Percentiles rank a stretch among this genome's conserved stretches.
Conservation (phyloP, 2,797 vertebrate genomes). For the Scarus forsteni region DNA sequence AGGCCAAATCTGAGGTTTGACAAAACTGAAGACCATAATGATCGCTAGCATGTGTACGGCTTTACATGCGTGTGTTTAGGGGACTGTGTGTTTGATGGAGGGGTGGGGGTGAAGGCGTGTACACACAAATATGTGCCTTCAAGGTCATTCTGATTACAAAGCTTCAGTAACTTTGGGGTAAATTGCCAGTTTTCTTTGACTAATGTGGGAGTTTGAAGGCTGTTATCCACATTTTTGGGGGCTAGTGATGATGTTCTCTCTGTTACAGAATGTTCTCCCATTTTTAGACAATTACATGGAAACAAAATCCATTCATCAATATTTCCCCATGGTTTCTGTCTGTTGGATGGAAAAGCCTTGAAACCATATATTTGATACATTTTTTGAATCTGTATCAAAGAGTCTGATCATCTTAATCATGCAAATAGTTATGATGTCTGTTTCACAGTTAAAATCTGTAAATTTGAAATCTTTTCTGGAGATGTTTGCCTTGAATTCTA, state of each 20-base stretch:
- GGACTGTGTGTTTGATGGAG: constrained; percentile 10
- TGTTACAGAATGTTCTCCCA: constrained; percentile 10
- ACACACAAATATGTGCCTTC: constrained; percentile 42
- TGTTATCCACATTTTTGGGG: constrained; percentile 9
- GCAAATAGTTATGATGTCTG: not conserved
- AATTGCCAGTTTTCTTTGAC: constrained; percentile 34
- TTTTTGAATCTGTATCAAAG: constrained; percentile 9
- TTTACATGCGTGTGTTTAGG: constrained; percentile 27
- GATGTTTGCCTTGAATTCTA: not conserved
- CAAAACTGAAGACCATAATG: constrained; percentile 59
- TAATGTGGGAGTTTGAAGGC: constrained; percentile 46
- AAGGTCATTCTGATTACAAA: constrained; percentile 54
- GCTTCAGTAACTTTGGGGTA: constrained; percentile 45
- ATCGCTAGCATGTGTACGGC: constrained; percentile 62
- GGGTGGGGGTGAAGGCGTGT: constrained; percentile 27
- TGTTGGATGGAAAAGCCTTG: not conserved
- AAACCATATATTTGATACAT: not conserved
- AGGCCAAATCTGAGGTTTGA: constrained; percentile 61
- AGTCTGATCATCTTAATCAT: not conserved
- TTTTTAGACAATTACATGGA: constrained; percentile 28
- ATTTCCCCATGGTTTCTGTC: constrained; percentile 7
- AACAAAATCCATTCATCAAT: constrained; percentile 18
- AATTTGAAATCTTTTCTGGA: not conserved
- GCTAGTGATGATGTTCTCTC: constrained; percentile 27
- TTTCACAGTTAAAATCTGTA: not conserved